A percentile compares a stretch with the other conserved stretches of the same genome.
These are phyloP conservation scores for Eremobia ochroleuca DNA, from an alignment of 2,888 invertebrate species.

Conservation along the genomic window DNA sequence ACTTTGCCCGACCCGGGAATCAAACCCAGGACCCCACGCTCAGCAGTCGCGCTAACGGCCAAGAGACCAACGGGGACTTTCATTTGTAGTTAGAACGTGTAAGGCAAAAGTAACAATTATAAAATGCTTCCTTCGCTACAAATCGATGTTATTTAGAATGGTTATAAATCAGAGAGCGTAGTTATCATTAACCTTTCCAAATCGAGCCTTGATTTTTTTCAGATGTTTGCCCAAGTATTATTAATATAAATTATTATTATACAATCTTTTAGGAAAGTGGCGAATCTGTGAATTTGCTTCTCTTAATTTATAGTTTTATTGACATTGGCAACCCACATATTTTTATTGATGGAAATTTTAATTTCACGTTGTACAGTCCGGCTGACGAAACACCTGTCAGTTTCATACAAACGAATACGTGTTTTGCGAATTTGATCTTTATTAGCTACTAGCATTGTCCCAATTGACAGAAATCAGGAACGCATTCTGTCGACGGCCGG, in stretches of 20 bases:
- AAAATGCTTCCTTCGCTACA: slow-evolving; percentile 21
- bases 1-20: too few species aligned
- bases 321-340: slow-evolving; percentile 8
- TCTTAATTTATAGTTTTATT: slow-evolving; percentile 32
- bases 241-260: slow-evolving; percentile 51
- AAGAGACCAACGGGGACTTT: background rate
- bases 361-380: background rate
- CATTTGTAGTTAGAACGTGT: slow-evolving; percentile 27
- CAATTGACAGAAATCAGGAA: background rate
- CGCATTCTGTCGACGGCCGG: background rate
- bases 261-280: slow-evolving; percentile 49
- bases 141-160: slow-evolving; percentile 51
- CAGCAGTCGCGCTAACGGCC: too few species aligned
- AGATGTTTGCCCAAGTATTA: slow-evolving; percentile 48
- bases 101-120: slow-evolving; percentile 46
- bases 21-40: too few species aligned
- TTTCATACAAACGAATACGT: background rate
- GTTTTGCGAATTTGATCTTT: background rate
- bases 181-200: slow-evolving; percentile 59
- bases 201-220: slow-evolving; percentile 38
- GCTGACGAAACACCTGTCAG: background rate
- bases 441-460: background rate
- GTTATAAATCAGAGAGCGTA: slow-evolving; percentile 55
- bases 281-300: slow-evolving; percentile 17
- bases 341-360: background rate